Evolutionary conservation across 2,888 invertebrate genomes (phyloP).

Genomic region (Crioceris asparagi): DNA sequence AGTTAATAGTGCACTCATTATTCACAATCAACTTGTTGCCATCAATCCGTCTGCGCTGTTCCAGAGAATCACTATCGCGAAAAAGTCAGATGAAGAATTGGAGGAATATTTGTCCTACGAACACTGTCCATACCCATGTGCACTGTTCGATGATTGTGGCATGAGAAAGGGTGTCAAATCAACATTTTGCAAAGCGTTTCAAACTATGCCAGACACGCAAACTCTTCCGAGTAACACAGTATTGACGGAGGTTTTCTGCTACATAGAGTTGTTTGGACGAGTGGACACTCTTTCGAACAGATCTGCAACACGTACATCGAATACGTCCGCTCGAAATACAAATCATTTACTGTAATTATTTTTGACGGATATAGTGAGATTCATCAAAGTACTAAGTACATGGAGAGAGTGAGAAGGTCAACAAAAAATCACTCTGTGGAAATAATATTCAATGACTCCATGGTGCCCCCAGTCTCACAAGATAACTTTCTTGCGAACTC

Average conservation of each 20-base stretch:
- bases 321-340: conserved; percentile 3
- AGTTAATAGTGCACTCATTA: conserved; percentile 3
- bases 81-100: conserved; percentile 9
- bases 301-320: conserved; percentile 4
- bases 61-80: conserved; percentile 6
- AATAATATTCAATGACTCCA: conserved; percentile 5
- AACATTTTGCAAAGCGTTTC: conserved; percentile 3
- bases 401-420: conserved; percentile 5
- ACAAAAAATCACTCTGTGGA: conserved; percentile 3
- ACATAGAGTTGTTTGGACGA: conserved; percentile 4
- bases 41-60: conserved; percentile 6
- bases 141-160: conserved; percentile 9
- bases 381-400: conserved; percentile 5
- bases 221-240: conserved; percentile 2
- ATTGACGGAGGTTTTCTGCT: conserved; percentile 1
- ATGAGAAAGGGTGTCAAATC: conserved; percentile 11
- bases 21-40: conserved; percentile 3
- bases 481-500: conserved; percentile 5
- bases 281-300: conserved; percentile 1
- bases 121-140: conserved; percentile 4
- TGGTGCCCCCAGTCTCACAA: conserved; percentile 5
- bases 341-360: conserved; percentile 3
- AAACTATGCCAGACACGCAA: conserved; percentile 1
- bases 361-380: conserved; percentile 1
- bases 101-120: conserved; percentile 5